A percentile compares a stretch with the other conserved stretches of the same genome.
phyloP scores from a whole-genome alignment of 1,140 invertebrate species.

The Drosophila teissieri region DNA sequence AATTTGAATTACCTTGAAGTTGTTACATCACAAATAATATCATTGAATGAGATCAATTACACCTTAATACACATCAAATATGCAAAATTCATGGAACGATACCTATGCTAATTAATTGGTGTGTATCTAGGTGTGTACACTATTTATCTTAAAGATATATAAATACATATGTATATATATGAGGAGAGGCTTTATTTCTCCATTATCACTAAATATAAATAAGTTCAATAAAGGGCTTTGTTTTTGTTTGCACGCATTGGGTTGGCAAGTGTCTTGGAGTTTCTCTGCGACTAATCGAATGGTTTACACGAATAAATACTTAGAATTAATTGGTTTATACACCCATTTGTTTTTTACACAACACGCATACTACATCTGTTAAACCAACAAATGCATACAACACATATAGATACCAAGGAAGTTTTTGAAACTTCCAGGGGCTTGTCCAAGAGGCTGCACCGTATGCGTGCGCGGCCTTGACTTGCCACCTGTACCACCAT shows the following conservation, averaged over 20 bases:
- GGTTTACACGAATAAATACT: conserved; percentile 59
- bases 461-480: conserved; percentile 16
- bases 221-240: conserved; percentile 17
- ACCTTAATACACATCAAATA: conserved; percentile 22
- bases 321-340: conserved; percentile 40
- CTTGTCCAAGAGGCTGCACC: conserved; percentile 24
- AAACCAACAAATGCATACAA: conserved; percentile 21
- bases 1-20: conserved; percentile 31
- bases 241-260: conserved; percentile 21
- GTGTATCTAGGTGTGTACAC: conserved; percentile 17
- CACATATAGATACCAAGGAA: conserved; percentile 40
- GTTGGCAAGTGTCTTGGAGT: conserved; percentile 48
- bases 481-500: conserved; percentile 2
- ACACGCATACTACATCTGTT: conserved; percentile 23
- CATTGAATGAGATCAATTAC: conserved; percentile 71
- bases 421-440: conserved; percentile 61
- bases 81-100: conserved; percentile 21
- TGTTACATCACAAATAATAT: conserved; percentile 55
- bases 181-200: neutral
- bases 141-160: conserved; percentile 57
- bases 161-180: conserved; percentile 9
- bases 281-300: conserved; percentile 31
- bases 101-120: conserved; percentile 41
- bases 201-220: neutral
- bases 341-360: conserved; percentile 12